These are phyloP conservation scores for Delphinapterus leucas DNA, from an alignment of 2,113 vertebrate genomes.

Conservation along the genomic window DNA sequence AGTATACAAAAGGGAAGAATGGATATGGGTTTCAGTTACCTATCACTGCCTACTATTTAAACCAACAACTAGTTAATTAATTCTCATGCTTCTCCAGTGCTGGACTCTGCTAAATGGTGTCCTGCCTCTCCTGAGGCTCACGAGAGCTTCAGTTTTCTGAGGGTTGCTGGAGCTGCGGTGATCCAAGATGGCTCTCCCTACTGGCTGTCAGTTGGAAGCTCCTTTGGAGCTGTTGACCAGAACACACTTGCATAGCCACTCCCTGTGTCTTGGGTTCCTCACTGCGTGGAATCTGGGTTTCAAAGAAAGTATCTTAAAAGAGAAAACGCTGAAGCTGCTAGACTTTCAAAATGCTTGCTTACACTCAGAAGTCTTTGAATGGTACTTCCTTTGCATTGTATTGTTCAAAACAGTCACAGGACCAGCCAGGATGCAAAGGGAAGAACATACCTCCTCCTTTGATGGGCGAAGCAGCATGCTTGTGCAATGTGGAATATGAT, in stretches of 20 bases:
- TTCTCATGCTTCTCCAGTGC: background rate
- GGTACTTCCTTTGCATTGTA: background rate
- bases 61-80: background rate
- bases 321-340: background rate
- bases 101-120: background rate
- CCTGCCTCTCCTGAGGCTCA: background rate
- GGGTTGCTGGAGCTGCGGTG: accelerated
- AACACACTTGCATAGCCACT: background rate
- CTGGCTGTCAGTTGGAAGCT: background rate
- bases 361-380: background rate
- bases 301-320: background rate
- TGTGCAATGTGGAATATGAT: background rate
- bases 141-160: background rate
- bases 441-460: background rate
- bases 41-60: background rate
- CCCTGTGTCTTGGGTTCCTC: background rate
- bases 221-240: background rate
- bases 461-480: background rate
- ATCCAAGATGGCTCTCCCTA: accelerated
- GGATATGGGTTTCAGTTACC: background rate
- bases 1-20: background rate
- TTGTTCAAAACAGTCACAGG: background rate
- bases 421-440: background rate
- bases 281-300: background rate
- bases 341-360: background rate